Conservation (phyloP, 1,140 invertebrate genomes). For the Saxidomus purpurata region DNA sequence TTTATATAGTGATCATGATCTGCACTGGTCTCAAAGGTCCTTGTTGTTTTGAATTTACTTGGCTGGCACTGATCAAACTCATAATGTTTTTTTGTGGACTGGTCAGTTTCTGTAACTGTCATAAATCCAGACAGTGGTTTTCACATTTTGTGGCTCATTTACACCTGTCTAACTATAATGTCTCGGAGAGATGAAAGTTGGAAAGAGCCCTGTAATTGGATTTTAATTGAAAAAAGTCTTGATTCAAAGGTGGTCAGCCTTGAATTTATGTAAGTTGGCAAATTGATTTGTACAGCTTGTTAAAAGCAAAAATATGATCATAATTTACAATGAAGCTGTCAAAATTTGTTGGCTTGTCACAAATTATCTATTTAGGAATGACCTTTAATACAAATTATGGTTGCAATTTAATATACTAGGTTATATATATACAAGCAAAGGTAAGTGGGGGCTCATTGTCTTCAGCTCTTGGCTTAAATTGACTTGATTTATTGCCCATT, state of each 20-base stretch:
- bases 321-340: conserved; percentile 8
- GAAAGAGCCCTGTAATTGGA: too few species aligned
- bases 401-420: conserved; percentile 34
- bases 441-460: background rate
- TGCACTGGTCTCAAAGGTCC: too few species aligned
- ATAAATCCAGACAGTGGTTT: too few species aligned
- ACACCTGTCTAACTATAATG: too few species aligned
- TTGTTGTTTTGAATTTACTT: too few species aligned
- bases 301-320: background rate
- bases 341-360: conserved; percentile 6
- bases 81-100: too few species aligned
- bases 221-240: conserved; percentile 17
- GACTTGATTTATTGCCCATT: conserved; percentile 11
- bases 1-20: too few species aligned
- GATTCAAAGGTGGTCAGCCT: background rate
- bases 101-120: too few species aligned
- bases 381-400: conserved; percentile 34
- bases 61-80: too few species aligned
- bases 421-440: background rate
- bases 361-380: conserved; percentile 47
- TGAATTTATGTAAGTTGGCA: background rate
- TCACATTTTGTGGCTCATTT: too few species aligned
- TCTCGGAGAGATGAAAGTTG: too few species aligned
- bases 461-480: background rate
- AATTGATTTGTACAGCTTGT: conserved; percentile 15